phyloP scores from a whole-genome alignment of 2,797 vertebrate genomes.

The Philypnodon macrostomus region DNA sequence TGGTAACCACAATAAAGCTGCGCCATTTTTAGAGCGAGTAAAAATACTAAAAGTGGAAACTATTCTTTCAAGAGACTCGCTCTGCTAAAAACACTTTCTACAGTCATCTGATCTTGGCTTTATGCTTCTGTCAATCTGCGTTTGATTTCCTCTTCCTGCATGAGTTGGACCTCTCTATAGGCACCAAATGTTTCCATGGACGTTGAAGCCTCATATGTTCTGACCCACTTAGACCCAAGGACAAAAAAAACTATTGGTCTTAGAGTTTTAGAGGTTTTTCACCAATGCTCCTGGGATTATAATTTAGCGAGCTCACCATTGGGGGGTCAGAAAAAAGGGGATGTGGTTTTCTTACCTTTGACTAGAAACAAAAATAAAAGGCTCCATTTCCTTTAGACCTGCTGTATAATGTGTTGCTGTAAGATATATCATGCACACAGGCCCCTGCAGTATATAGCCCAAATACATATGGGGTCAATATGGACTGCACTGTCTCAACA shows the following conservation, averaged over 20 bases:
- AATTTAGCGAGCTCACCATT: constrained; percentile 36
- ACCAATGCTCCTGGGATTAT: constrained; percentile 36
- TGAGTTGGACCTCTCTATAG: constrained; percentile 31
- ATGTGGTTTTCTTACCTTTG: constrained; percentile 28
- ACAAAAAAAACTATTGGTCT: constrained; percentile 29
- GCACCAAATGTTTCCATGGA: constrained; percentile 34
- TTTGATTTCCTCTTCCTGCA: constrained; percentile 63
- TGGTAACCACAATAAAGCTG: constrained; percentile 45
- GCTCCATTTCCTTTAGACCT: background rate
- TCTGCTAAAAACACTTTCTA: constrained; percentile 37
- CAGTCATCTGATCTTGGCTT: constrained; percentile 58
- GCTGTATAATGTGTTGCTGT: constrained; percentile 14
- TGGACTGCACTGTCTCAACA: constrained; percentile 26
- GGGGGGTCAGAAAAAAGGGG: constrained; percentile 27
- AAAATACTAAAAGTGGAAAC: constrained; percentile 45
- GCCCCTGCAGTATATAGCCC: constrained; percentile 24
- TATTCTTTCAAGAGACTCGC: constrained; percentile 27
- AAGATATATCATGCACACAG: constrained; percentile 5
- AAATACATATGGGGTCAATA: constrained; percentile 63
- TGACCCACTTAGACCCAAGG: constrained; percentile 58
- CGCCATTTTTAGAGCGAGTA: constrained; percentile 5
- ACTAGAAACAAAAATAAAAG: constrained; percentile 8
- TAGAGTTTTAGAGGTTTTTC: constrained; percentile 16
- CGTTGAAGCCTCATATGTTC: constrained; percentile 34
- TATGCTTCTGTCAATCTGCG: constrained; percentile 44